Evolutionary conservation across 1,140 invertebrate species (phyloP).

Genomic region (Spodoptera litura): DNA sequence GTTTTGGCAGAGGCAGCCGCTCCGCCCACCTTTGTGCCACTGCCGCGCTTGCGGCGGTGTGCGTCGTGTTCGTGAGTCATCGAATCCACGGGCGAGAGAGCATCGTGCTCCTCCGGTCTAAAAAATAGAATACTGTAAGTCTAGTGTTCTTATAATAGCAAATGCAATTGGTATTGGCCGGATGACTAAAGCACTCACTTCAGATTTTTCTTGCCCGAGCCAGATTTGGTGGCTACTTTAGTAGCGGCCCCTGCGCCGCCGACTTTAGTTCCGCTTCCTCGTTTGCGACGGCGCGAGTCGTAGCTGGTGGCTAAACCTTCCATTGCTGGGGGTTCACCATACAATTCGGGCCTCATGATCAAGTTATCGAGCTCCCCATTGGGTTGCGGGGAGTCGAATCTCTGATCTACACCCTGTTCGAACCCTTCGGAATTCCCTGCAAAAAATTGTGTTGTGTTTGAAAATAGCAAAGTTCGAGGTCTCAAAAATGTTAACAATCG

Average conservation of each 20-base stretch:
- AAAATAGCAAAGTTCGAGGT: not conserved
- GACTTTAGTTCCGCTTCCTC: slow-evolving; percentile 79
- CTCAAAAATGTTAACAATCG: no score
- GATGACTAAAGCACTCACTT: slow-evolving; percentile 66
- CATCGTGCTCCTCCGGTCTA: slow-evolving; percentile 68
- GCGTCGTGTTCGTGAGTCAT: slow-evolving; percentile 70
- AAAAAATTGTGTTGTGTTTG: slow-evolving; percentile 37
- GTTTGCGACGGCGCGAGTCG: slow-evolving; percentile 74
- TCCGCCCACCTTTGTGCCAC: slow-evolving; percentile 78
- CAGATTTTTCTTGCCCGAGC: slow-evolving; percentile 81
- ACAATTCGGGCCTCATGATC: slow-evolving; percentile 83
- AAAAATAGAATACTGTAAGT: slow-evolving; percentile 36
- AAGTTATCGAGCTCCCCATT: slow-evolving; percentile 82
- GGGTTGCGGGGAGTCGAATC: slow-evolving; percentile 70
- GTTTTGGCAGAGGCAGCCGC: slow-evolving; percentile 80
- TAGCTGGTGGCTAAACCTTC: slow-evolving; percentile 73
- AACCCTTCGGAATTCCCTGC: slow-evolving; percentile 79
- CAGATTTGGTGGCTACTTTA: slow-evolving; percentile 80
- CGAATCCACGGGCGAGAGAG: slow-evolving; percentile 70
- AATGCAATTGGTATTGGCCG: not conserved
- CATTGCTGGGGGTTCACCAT: slow-evolving; percentile 84
- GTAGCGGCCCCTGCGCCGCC: slow-evolving; percentile 80
- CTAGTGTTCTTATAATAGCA: slow-evolving; percentile 31
- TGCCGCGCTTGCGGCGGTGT: slow-evolving; percentile 77
- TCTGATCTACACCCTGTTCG: slow-evolving; percentile 76